Conservation (phyloP, 1,140 invertebrate genomes). For the Littorina saxatilis region DNA sequence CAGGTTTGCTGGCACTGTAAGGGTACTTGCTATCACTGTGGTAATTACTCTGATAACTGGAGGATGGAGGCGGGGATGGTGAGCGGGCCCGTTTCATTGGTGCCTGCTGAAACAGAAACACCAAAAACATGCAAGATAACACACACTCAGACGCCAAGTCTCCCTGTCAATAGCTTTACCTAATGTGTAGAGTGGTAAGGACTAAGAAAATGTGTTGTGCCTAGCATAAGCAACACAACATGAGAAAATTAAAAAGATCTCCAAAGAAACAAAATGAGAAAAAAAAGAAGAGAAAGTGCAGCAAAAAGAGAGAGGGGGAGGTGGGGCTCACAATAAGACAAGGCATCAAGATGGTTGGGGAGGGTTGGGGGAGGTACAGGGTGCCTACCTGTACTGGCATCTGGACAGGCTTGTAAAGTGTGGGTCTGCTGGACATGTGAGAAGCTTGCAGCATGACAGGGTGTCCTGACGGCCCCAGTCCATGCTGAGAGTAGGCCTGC, state of each 20-base stretch:
- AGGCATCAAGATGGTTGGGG: neutral
- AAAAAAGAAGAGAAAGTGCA: neutral
- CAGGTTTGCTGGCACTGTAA: conserved; percentile 28
- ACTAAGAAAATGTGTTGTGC: no score
- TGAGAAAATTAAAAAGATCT: no score
- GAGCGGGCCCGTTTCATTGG: conserved; percentile 80
- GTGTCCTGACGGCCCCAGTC: conserved; percentile 62
- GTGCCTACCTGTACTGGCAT: no score
- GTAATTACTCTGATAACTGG: conserved; percentile 52
- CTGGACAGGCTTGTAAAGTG: conserved; percentile 57
- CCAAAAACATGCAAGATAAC: no score
- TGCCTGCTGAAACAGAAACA: conserved; percentile 6
- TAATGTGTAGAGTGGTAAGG: no score
- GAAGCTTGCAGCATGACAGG: conserved; percentile 51
- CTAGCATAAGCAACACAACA: no score
- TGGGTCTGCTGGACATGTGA: conserved; percentile 53
- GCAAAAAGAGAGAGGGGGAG: neutral
- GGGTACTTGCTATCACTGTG: conserved; percentile 45
- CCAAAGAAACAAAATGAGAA: no score
- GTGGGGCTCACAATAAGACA: neutral
- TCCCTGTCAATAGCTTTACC: no score
- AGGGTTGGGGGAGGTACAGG: no score
- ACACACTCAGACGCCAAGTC: no score
- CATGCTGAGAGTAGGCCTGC: conserved; percentile 40
- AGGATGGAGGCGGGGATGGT: conserved; percentile 79